These are phyloP conservation scores for Rhinoraja longicauda DNA, from an alignment of 2,797 vertebrate species.

Conservation along the genomic window DNA sequence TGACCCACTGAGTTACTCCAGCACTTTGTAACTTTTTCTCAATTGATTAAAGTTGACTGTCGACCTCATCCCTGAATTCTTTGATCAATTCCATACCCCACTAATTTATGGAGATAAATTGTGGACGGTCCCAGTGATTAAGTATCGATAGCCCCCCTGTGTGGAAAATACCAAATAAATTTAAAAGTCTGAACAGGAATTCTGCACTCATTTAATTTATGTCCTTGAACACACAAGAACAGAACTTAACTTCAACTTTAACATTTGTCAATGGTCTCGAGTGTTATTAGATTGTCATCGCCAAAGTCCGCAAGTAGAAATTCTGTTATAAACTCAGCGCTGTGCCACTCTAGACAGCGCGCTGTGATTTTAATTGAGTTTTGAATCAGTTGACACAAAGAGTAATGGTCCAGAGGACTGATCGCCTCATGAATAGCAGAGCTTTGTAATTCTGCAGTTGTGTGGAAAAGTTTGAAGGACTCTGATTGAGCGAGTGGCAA, in stretches of 20 bases:
- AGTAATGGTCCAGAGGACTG: neutral
- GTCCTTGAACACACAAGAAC: neutral
- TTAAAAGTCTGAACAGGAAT: neutral
- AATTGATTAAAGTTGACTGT: no score
- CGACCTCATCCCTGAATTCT: no score
- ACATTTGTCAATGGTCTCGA: neutral
- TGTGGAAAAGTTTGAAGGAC: neutral
- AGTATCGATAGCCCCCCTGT: neutral
- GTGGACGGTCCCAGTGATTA: neutral
- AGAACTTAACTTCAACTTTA: neutral
- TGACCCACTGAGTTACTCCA: no score
- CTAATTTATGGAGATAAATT: no score
- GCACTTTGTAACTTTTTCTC: no score
- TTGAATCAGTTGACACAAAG: neutral
- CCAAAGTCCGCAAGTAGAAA: neutral
- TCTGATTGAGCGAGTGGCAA: conserved; percentile 26
- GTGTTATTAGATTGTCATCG: neutral
- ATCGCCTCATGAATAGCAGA: neutral
- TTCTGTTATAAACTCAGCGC: neutral
- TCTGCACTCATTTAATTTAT: neutral
- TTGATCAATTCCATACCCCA: no score
- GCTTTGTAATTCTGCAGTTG: neutral
- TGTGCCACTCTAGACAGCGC: neutral
- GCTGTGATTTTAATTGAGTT: conserved; percentile 17
- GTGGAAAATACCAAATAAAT: neutral